Evolutionary conservation across 2,797 vertebrate species (phyloP), one percentile per base, ranked within the genome.

Genomic region (Poeciliopsis gracilis): DNA sequence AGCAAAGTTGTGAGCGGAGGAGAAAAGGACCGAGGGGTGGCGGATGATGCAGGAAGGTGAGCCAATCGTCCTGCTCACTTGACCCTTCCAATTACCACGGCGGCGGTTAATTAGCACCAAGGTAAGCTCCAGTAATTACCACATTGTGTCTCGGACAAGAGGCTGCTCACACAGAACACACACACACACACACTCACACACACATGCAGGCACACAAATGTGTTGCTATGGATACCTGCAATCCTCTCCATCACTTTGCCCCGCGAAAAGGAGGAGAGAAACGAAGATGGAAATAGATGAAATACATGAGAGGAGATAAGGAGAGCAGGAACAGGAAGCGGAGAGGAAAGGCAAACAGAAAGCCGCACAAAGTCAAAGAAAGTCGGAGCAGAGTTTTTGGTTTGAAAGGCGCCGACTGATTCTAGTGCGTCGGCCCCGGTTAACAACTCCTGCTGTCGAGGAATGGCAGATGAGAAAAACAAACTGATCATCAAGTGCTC

Each of bases 41-140:
- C 18, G 82, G 87, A 90, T 84, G 87, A 92, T 90, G 82, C 79
- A 71, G 85, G 84, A 90, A 90, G 92, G 91, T 93, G 91, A 93
- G 90, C 93, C 92, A 93, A 93, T 93, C 84, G 83, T 92, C 91
- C 92, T 90, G 94, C 90, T 94, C 94, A 95, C 94, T 95, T 96
- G 95, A 96, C 96, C 95, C 90, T 81, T 94, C 90, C 92, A 94
- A 95, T 96, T 95, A 95, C 94, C 93, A 93, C 88, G 78, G 91
- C 89, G 88, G 90, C 90, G 95, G 88, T 94, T 95, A 96, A 96
- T 96, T 96, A 96, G 93, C 88, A 36, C 91, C 71, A 91, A 94
- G 95, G 95, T 95, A 95, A 95, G 94, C 95, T 94, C 91, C 73
- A 89, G 95, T 95, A 95, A 96, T 96, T 95, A 96, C 92, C 92